phyloP scores from a whole-genome alignment of 2,888 invertebrate genomes.

The Pemphredon lugubris region DNA sequence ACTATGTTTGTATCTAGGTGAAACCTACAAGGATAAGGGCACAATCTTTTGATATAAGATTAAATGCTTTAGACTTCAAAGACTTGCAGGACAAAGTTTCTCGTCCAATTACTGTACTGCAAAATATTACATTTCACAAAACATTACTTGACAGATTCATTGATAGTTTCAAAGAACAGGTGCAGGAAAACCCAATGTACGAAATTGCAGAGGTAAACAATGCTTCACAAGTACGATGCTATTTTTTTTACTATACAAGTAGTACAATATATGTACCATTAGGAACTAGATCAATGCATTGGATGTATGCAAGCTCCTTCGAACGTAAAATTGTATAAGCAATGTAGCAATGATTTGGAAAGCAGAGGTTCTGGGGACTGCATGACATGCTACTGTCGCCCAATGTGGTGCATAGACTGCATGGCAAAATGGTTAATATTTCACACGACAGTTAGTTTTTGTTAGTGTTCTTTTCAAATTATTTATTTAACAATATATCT shows the following conservation, averaged over 20 bases:
- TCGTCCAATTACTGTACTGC: constrained; percentile 86
- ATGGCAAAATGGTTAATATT: constrained; percentile 87
- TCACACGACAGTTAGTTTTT: constrained; percentile 5
- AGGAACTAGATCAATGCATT: constrained; percentile 92
- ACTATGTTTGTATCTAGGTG: constrained; percentile 79
- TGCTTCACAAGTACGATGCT: constrained; percentile 12
- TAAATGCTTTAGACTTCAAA: constrained; percentile 90
- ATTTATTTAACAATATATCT: constrained; percentile 14
- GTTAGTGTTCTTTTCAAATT: constrained; percentile 17
- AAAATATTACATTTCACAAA: constrained; percentile 88
- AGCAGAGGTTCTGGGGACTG: constrained; percentile 81
- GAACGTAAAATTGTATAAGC: constrained; percentile 89
- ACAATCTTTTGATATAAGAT: constrained; percentile 86
- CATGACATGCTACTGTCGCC: constrained; percentile 87
- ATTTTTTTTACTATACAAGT: background rate
- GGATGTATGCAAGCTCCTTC: constrained; percentile 92
- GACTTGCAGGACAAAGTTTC: constrained; percentile 88
- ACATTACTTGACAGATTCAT: constrained; percentile 92
- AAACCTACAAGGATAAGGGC: constrained; percentile 85
- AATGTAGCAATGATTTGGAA: constrained; percentile 83
- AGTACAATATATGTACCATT: constrained; percentile 60
- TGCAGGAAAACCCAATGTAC: constrained; percentile 87
- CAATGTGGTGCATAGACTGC: constrained; percentile 95
- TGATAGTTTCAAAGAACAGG: constrained; percentile 90
- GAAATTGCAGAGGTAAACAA: constrained; percentile 82